Evolutionary conservation across 2,797 vertebrate species (phyloP).

Genomic region (Hippopotamyrus pictus): DNA sequence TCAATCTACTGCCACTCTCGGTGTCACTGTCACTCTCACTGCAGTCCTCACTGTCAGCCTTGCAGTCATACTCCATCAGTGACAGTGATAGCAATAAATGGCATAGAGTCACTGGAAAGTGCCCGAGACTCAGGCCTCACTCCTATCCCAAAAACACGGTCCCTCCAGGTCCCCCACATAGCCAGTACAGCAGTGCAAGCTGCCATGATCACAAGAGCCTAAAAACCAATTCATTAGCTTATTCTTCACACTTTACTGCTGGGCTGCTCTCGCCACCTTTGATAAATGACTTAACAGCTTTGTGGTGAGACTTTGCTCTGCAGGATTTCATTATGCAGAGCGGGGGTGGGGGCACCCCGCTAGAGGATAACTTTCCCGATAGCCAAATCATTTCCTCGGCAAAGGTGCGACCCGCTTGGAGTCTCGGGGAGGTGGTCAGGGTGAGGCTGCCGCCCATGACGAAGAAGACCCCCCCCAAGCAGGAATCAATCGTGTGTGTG

Average conservation of each 20-base stretch:
- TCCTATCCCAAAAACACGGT: background rate
- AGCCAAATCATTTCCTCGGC: background rate
- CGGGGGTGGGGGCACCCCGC: background rate
- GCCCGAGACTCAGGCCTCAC: background rate
- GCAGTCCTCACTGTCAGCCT: background rate
- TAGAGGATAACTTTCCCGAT: background rate
- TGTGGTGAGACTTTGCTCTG: slow-evolving; percentile 5
- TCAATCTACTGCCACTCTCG: background rate
- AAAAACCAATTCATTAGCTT: slow-evolving; percentile 26
- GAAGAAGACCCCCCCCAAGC: background rate
- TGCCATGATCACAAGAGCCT: background rate
- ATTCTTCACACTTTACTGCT: slow-evolving; percentile 13
- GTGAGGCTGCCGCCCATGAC: background rate
- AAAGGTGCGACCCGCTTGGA: background rate
- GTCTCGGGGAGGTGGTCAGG: background rate
- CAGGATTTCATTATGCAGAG: slow-evolving; percentile 12
- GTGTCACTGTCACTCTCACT: background rate
- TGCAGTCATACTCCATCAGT: background rate
- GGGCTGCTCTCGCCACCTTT: slow-evolving; percentile 4
- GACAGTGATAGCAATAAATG: background rate
- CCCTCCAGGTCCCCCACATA: background rate
- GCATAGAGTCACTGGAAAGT: background rate
- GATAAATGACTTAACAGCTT: slow-evolving; percentile 21
- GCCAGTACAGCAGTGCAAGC: background rate
- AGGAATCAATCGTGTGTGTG: background rate